Evolutionary conservation across 1,140 invertebrate species (phyloP), one percentile per base, ranked within the genome.

Genomic region (Sinella curviseta): DNA sequence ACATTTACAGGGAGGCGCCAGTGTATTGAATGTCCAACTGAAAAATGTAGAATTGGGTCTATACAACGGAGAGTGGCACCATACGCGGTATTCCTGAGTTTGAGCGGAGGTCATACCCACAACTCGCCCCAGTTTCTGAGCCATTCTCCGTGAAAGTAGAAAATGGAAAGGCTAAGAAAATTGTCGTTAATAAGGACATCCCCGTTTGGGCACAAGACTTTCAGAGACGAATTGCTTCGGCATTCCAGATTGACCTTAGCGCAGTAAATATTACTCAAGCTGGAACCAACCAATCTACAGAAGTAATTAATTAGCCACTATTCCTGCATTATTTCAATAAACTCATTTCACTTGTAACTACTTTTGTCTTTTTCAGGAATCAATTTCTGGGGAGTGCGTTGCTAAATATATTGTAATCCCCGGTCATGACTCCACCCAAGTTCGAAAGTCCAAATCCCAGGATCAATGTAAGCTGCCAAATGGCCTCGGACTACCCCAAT

Each of bases 321-420:
- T n/a, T n/a, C n/a, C n/a, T n/a, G n/a, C n/a, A n/a, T n/a, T n/a
- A n/a, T n/a, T n/a, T n/a, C n/a, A n/a, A n/a, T n/a, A n/a, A n/a
- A n/a, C n/a, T n/a, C n/a, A n/a, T n/a, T n/a, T n/a, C n/a, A n/a
- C n/a, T n/a, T n/a, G n/a, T n/a, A n/a, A n/a, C n/a, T n/a, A n/a
- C 28, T 36, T 70, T n/a, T n/a, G n/a, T n/a, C n/a, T n/a, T n/a
- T n/a, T n/a, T n/a, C n/a, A 83, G 82, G 28, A 83, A 39, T 79
- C 79, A 35, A 73, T 81, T 55, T 20, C 67, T 67, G 82, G 82
- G 54, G 80, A 83, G 8, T 83, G 82, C 57, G 33, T 33, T 39
- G 78, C 78, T 73, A 24, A 83, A 39, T 80, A 83, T 57, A 75
- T 82, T 24, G 82, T 82, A 12, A 70, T 81, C 17, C 77, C 79